Percentiles rank a stretch among this genome's conserved stretches.
Evolutionary conservation across 2,113 vertebrate genomes (phyloP).

Genomic region (Aldabrachelys gigantea): DNA sequence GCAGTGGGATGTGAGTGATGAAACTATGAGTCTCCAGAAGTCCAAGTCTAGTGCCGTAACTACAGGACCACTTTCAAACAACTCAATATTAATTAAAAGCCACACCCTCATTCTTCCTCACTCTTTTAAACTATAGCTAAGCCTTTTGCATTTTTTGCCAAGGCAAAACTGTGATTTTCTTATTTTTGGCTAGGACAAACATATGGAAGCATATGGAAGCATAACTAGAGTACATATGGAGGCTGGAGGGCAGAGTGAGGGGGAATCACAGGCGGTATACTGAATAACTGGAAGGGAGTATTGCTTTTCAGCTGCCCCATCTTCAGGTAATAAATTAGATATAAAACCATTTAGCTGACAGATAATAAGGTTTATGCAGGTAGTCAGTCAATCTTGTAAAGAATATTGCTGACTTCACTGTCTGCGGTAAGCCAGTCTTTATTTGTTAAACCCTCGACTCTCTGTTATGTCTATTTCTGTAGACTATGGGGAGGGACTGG

Average conservation of each 20-base stretch:
- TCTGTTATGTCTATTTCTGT: constrained; percentile 22
- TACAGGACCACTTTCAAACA: background rate
- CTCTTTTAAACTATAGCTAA: background rate
- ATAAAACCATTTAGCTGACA: constrained; percentile 65
- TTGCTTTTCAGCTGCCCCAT: constrained; percentile 43
- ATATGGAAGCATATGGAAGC: background rate
- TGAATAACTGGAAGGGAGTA: constrained; percentile 16
- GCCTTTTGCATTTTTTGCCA: background rate
- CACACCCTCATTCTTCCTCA: background rate
- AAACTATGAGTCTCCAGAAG: background rate
- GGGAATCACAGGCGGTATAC: background rate
- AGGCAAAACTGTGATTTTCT: constrained; percentile 12
- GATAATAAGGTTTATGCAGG: constrained; percentile 67
- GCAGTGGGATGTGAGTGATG: background rate
- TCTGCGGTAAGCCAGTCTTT: constrained; percentile 54
- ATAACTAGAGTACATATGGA: constrained; percentile 36
- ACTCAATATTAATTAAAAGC: background rate
- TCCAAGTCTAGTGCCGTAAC: background rate
- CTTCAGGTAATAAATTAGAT: constrained; percentile 67
- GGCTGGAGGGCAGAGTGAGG: background rate
- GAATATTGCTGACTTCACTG: constrained; percentile 71
- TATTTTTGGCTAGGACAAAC: constrained; percentile 1
- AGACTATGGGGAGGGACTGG: constrained; percentile 6
- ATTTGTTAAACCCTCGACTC: constrained; percentile 44
- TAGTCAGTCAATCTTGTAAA: constrained; percentile 69